These are phyloP conservation scores for Zygothrica quintamaculata DNA, from an alignment of 2,888 invertebrate species.

Conservation along the genomic window DNA sequence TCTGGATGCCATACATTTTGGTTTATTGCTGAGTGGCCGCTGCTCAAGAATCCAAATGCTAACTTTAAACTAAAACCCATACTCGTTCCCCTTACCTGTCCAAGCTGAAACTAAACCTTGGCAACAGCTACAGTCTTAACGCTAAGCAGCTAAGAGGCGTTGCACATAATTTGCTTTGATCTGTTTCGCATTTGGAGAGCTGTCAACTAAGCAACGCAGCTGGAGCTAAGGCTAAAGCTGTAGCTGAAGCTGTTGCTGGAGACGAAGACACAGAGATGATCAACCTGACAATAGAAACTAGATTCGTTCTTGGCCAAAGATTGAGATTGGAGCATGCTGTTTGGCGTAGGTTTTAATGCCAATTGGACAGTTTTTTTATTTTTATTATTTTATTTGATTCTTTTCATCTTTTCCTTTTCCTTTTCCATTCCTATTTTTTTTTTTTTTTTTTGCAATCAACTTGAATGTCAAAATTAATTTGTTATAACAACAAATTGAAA, in stretches of 20 bases:
- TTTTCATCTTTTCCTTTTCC: too few species aligned
- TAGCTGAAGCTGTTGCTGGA: constrained; percentile 6
- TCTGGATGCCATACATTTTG: constrained; percentile 41
- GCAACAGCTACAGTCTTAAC: constrained; percentile 22
- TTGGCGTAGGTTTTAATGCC: constrained; percentile 75
- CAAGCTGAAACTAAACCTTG: constrained; percentile 8
- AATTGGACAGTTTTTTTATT: constrained; percentile 72
- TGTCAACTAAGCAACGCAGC: constrained; percentile 58
- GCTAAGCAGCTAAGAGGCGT: constrained; percentile 78
- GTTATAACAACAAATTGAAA: constrained; percentile 77
- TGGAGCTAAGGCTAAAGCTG: constrained; percentile 16
- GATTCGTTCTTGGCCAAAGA: constrained; percentile 8
- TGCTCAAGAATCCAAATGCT: constrained; percentile 17
- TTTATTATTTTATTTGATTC: too few species aligned
- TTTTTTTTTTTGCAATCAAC: constrained; percentile 79
- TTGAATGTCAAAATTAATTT: constrained; percentile 75
- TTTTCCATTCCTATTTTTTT: too few species aligned
- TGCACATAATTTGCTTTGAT: constrained; percentile 80
- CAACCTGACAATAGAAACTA: constrained; percentile 54
- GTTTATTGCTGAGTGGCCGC: constrained; percentile 38
- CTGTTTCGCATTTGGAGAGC: constrained; percentile 77
- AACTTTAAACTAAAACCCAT: background rate
- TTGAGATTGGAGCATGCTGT: constrained; percentile 53
- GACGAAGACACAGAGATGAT: background rate
- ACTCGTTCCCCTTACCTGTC: constrained; percentile 9